A percentile compares a stretch with the other conserved stretches of the same genome.
Evolutionary conservation across 1,140 invertebrate genomes (phyloP).

Genomic region (Conus ventricosus): DNA sequence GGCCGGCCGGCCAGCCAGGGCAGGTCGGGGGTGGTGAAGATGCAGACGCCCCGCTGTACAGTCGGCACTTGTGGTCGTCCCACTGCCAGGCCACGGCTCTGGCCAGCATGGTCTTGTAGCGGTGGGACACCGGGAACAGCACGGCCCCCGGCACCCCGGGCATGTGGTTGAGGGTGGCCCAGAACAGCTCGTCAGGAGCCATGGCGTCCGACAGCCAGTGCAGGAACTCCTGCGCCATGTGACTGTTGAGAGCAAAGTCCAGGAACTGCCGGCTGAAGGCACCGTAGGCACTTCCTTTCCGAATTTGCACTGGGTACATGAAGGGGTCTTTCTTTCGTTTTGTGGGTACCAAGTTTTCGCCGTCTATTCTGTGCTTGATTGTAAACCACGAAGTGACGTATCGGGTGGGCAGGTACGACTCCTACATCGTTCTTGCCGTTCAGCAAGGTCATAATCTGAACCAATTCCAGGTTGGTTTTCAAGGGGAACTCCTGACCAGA

Average conservation of each 20-base stretch:
- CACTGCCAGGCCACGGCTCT: slow-evolving; percentile 43
- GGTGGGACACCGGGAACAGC: slow-evolving; percentile 41
- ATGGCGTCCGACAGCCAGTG: slow-evolving; percentile 57
- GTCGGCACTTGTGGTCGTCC: slow-evolving; percentile 19
- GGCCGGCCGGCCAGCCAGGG: slow-evolving; percentile 54
- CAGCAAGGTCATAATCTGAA: slow-evolving; percentile 28
- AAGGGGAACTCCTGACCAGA: slow-evolving; percentile 69
- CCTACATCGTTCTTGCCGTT: slow-evolving; percentile 24
- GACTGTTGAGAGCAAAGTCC: slow-evolving; percentile 51
- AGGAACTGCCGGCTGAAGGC: slow-evolving; percentile 57
- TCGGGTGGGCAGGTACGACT: slow-evolving; percentile 1
- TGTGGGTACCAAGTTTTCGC: not conserved
- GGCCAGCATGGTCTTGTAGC: slow-evolving; percentile 39
- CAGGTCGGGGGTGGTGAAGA: slow-evolving; percentile 55
- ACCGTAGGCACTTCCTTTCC: slow-evolving; percentile 60
- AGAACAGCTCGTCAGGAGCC: slow-evolving; percentile 60
- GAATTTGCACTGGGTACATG: slow-evolving; percentile 49
- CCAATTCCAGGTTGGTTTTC: slow-evolving; percentile 66
- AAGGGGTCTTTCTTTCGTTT: not conserved
- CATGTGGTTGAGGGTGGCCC: slow-evolving; percentile 56
- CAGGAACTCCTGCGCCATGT: slow-evolving; percentile 48
- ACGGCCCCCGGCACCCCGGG: slow-evolving; percentile 55
- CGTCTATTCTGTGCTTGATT: not conserved
- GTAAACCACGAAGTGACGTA: not conserved
- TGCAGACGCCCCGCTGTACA: slow-evolving; percentile 23